Conservation (phyloP, 2,113 vertebrate genomes). For the Corythoichthys intestinalis region DNA sequence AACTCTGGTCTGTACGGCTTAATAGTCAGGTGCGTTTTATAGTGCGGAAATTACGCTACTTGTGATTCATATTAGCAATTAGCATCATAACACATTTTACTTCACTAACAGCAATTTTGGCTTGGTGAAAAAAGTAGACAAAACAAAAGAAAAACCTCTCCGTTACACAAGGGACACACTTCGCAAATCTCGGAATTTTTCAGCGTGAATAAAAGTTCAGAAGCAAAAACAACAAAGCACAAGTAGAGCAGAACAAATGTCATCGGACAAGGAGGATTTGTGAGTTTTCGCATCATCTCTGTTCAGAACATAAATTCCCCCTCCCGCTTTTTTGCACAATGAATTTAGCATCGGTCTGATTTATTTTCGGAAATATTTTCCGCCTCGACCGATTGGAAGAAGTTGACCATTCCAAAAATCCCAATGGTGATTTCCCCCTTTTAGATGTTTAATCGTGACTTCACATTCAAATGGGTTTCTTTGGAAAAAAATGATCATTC, state of each 20-base stretch:
- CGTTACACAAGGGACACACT: neutral
- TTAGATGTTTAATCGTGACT: neutral
- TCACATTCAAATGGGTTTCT: neutral
- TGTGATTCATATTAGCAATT: too few relatives aligned
- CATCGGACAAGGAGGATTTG: neutral
- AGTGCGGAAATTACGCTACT: too few relatives aligned
- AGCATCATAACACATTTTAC: too few relatives aligned
- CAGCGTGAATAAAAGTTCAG: neutral
- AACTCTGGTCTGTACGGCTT: too few relatives aligned
- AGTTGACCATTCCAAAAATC: neutral
- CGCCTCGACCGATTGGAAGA: neutral
- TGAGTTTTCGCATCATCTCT: neutral
- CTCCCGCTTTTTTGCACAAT: neutral
- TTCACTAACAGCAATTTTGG: too few relatives aligned
- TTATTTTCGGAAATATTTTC: neutral
- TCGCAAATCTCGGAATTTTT: neutral
- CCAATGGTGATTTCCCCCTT: neutral
- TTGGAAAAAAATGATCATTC: neutral
- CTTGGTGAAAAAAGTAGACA: neutral
- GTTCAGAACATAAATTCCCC: neutral
- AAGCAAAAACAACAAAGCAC: neutral
- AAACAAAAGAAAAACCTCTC: neutral
- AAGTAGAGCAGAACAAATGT: neutral
- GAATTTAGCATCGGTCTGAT: neutral
- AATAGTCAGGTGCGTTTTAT: too few relatives aligned